Conservation (phyloP, 1,140 invertebrate species). For the Whitmania pigra region DNA sequence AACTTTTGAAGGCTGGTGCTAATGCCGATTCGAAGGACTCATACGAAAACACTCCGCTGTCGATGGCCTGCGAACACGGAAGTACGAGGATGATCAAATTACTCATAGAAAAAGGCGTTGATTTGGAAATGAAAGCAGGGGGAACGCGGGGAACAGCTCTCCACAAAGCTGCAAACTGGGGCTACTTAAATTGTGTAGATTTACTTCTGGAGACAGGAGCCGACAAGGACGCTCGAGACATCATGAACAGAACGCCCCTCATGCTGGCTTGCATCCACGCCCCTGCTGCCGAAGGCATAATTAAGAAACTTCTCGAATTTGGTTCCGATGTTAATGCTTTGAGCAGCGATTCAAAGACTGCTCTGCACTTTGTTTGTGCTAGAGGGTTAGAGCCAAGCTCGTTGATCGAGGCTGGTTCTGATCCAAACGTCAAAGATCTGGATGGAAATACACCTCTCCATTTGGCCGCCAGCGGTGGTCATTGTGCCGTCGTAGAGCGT, state of each 20-base stretch:
- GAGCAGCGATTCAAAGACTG: slow-evolving; percentile 12
- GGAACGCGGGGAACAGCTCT: slow-evolving; percentile 67
- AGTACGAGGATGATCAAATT: slow-evolving; percentile 14
- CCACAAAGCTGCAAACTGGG: slow-evolving; percentile 89
- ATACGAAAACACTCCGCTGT: slow-evolving; percentile 24
- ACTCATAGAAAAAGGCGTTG: slow-evolving; percentile 20
- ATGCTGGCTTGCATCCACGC: slow-evolving; percentile 83
- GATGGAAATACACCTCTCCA: slow-evolving; percentile 68
- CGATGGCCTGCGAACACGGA: slow-evolving; percentile 23
- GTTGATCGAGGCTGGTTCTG: slow-evolving; percentile 70
- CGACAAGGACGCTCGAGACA: slow-evolving; percentile 79
- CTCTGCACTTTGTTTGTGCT: slow-evolving; percentile 14
- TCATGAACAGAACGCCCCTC: slow-evolving; percentile 73
- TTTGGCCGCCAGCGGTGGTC: slow-evolving; percentile 84
- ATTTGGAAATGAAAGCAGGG: slow-evolving; percentile 9
- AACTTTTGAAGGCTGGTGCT: slow-evolving; percentile 22
- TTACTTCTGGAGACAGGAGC: slow-evolving; percentile 69
- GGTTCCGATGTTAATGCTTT: slow-evolving; percentile 19
- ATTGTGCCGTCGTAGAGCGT: slow-evolving; percentile 76
- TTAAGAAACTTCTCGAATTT: slow-evolving; percentile 9
- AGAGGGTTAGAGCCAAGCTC: slow-evolving; percentile 84
- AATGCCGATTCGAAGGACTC: slow-evolving; percentile 19
- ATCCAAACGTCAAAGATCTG: slow-evolving; percentile 60
- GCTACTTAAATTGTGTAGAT: slow-evolving; percentile 51
- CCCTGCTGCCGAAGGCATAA: slow-evolving; percentile 42